phyloP scores from a whole-genome alignment of 1,140 invertebrate species.

The Dufourea novaeangliae region DNA sequence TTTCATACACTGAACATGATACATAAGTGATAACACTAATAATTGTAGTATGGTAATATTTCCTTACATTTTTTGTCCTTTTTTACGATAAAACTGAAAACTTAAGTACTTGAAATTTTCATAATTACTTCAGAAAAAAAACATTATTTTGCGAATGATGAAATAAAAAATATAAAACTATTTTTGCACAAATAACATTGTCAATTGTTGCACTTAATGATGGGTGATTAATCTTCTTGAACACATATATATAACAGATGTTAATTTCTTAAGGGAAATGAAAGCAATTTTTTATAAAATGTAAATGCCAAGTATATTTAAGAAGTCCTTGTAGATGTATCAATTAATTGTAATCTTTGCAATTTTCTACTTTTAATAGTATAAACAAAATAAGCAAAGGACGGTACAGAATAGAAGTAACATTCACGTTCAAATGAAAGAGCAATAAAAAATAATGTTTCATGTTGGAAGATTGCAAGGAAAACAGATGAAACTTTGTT shows the following conservation, averaged over 20 bases:
- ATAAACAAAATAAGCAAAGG: background rate
- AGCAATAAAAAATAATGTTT: background rate
- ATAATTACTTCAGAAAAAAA: background rate
- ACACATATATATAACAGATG: background rate
- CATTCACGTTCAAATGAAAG: background rate
- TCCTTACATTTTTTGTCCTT: background rate
- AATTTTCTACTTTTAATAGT: slow-evolving; percentile 3
- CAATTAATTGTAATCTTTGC: slow-evolving; percentile 13
- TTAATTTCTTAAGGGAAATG: background rate
- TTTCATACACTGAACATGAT: background rate
- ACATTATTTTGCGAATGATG: background rate
- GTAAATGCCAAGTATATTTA: slow-evolving; percentile 11
- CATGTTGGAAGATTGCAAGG: slow-evolving; percentile 25
- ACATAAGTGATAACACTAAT: background rate
- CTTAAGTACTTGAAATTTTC: background rate
- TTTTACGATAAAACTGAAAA: background rate
- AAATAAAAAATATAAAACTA: background rate
- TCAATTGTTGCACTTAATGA: background rate
- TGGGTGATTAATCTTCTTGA: background rate
- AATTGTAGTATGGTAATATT: slow-evolving; percentile 1
- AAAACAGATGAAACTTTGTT: slow-evolving; percentile 26
- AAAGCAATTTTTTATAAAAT: background rate
- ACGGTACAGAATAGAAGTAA: slow-evolving; percentile 6
- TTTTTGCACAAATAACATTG: slow-evolving; percentile 21
- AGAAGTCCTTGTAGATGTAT: slow-evolving; percentile 25